A percentile compares a stretch with the other conserved stretches of the same genome.
Conservation (phyloP, 2,113 vertebrate species). For the Anarhynchus alexandrinus region DNA sequence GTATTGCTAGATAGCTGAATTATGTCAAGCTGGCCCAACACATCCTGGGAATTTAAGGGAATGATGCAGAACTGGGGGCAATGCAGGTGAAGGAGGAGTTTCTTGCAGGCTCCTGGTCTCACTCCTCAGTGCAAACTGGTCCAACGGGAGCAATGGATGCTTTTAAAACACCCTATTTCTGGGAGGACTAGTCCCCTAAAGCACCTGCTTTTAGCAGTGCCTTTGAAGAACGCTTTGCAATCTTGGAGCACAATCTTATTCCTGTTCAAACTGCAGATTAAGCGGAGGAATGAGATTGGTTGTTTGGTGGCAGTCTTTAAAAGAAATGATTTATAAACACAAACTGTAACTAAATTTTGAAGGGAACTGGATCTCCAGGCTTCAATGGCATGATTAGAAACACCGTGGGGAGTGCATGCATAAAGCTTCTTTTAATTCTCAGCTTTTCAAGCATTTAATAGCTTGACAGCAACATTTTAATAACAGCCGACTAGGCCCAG, state of each 20-base stretch:
- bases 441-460: slow-evolving; percentile 67
- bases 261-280: slow-evolving; percentile 16
- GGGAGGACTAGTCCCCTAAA: not conserved
- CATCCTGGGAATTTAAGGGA: not conserved
- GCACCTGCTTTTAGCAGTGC: slow-evolving; percentile 10
- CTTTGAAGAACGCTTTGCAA: slow-evolving; percentile 17
- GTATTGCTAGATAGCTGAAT: not conserved
- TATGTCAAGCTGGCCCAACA: not conserved
- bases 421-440: slow-evolving; percentile 67
- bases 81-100: not conserved
- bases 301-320: not conserved
- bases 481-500: slow-evolving; percentile 63
- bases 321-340: slow-evolving; percentile 58
- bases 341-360: slow-evolving; percentile 66
- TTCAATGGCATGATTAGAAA: slow-evolving; percentile 43
- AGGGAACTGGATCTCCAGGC: slow-evolving; percentile 42
- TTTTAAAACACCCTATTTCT: not conserved
- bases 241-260: not conserved
- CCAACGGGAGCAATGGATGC: not conserved
- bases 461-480: slow-evolving; percentile 71
- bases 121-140: slow-evolving; percentile 13
- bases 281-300: not conserved
- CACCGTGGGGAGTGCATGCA: slow-evolving; percentile 33
- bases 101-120: not conserved
- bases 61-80: not conserved